phyloP scores from a whole-genome alignment of 2,888 invertebrate species.

The Spisula solida region DNA sequence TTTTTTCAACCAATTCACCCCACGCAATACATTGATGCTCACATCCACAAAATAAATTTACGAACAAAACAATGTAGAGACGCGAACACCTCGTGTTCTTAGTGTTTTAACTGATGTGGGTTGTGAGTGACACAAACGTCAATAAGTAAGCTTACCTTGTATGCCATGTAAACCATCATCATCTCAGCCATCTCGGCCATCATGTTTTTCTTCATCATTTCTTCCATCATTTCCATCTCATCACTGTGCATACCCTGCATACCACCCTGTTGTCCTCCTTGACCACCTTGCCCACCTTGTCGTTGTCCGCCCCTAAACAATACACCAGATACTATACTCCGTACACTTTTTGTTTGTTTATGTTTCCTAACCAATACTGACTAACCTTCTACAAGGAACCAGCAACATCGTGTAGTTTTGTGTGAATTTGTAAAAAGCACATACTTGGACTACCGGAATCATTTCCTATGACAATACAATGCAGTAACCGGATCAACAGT shows the following conservation, averaged over 20 bases:
- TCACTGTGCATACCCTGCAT: slow-evolving; percentile 13
- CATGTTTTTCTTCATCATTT: slow-evolving; percentile 48
- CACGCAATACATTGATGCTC: not conserved
- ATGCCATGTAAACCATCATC: slow-evolving; percentile 39
- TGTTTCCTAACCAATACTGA: too few species aligned
- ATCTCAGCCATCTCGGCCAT: slow-evolving; percentile 49
- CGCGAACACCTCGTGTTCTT: too few species aligned
- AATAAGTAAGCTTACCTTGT: slow-evolving; percentile 24
- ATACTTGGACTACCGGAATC: too few species aligned
- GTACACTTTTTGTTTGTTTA: too few species aligned
- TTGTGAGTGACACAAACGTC: too few species aligned
- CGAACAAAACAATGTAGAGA: not conserved
- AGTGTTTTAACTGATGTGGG: too few species aligned
- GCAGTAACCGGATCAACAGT: too few species aligned
- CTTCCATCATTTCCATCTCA: slow-evolving; percentile 39
- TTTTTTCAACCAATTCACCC: too few species aligned
- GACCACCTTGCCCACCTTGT: not conserved
- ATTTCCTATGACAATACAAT: too few species aligned
- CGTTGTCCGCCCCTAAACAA: not conserved
- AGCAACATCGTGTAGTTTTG: not conserved
- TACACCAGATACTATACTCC: too few species aligned
- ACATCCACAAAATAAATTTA: not conserved
- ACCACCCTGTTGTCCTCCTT: not conserved
- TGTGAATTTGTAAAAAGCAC: not conserved
- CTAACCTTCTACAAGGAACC: not conserved